phyloP scores from a whole-genome alignment of 2,797 vertebrate species.

The Eremophila alpestris region DNA sequence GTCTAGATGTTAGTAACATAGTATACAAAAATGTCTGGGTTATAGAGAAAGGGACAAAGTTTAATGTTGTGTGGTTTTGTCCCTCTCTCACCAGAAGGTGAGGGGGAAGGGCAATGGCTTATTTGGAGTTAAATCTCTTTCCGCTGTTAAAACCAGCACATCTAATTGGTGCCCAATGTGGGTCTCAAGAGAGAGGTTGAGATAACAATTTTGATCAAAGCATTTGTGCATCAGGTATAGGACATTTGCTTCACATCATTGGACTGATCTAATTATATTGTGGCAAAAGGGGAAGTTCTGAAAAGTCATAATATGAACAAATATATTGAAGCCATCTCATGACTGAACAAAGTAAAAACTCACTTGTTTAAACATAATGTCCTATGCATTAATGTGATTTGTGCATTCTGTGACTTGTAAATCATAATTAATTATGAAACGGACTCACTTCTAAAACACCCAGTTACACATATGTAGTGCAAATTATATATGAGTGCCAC shows the following conservation, averaged over 20 bases:
- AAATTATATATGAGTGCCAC: not conserved
- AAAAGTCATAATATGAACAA: not conserved
- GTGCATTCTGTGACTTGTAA: not conserved
- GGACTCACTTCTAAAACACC: not conserved
- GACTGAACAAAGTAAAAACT: not conserved
- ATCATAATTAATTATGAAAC: not conserved
- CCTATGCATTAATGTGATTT: not conserved
- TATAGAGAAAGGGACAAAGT: accelerated
- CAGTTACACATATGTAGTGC: not conserved
- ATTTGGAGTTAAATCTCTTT: not conserved
- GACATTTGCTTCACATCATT: not conserved
- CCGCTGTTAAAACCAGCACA: not conserved
- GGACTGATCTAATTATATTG: not conserved
- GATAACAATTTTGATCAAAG: not conserved
- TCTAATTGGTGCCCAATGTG: not conserved
- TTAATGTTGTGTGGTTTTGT: not conserved
- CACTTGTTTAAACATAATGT: not conserved
- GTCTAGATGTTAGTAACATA: not conserved
- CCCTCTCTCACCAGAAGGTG: not conserved
- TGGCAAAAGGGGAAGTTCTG: not conserved
- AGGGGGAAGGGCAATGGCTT: not conserved
- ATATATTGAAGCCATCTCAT: not conserved
- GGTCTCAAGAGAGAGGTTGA: not conserved
- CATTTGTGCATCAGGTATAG: not conserved
- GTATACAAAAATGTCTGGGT: not conserved